Evolutionary conservation across 2,888 invertebrate species (phyloP).

Genomic region (Slavum lentiscoides): DNA sequence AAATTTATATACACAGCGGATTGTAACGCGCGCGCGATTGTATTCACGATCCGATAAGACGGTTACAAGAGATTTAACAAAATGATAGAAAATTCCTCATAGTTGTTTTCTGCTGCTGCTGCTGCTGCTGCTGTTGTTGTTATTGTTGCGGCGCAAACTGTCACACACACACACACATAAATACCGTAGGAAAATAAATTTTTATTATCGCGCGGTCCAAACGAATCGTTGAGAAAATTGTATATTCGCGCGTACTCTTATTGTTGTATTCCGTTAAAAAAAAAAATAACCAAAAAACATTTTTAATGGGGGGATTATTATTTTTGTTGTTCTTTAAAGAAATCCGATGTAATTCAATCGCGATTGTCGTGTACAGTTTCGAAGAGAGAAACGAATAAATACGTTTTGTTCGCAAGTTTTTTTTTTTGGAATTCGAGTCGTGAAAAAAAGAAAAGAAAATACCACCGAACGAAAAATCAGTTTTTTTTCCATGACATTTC

Average conservation of each 20-base stretch:
- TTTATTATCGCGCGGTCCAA: conserved; percentile 2
- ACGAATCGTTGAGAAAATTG: not conserved
- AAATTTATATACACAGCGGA: not conserved
- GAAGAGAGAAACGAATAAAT: too few relatives aligned
- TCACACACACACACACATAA: not conserved
- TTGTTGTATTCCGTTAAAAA: too few relatives aligned
- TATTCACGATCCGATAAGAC: conserved; percentile 30
- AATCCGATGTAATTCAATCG: too few relatives aligned
- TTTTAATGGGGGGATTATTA: too few relatives aligned
- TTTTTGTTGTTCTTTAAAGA: too few relatives aligned
- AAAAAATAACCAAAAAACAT: too few relatives aligned
- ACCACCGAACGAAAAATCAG: too few relatives aligned
- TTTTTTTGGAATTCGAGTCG: too few relatives aligned
- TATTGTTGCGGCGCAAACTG: not conserved
- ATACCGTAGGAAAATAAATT: not conserved
- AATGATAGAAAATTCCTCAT: conserved; percentile 13
- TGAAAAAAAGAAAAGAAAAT: not conserved
- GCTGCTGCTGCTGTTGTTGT: not conserved
- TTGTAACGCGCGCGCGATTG: not conserved
- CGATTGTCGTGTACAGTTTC: too few relatives aligned
- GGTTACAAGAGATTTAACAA: conserved; percentile 14
- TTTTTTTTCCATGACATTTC: not conserved
- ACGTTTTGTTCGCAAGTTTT: too few relatives aligned
- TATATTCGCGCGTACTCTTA: too few relatives aligned
- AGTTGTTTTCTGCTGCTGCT: not conserved